Conservation (phyloP, 2,888 invertebrate species). For the Euproctis similis region DNA sequence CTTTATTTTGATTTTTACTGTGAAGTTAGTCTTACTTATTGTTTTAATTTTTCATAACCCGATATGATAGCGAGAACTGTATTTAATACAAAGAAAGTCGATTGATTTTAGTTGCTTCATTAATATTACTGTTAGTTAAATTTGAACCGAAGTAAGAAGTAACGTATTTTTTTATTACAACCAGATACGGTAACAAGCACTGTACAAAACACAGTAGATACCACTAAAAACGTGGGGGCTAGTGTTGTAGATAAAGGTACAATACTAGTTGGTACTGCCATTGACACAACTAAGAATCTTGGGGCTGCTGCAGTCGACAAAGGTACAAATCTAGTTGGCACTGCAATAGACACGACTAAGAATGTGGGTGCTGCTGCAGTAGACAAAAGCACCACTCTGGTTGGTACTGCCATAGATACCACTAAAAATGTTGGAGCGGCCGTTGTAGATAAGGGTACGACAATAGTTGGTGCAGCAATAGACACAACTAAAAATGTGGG, state of each 20-base stretch:
- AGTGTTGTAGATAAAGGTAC: constrained; percentile 31
- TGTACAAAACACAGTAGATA: constrained; percentile 10
- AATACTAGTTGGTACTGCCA: constrained; percentile 23
- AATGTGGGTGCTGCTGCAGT: constrained; percentile 25
- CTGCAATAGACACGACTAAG: constrained; percentile 24
- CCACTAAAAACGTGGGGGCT: constrained; percentile 23
- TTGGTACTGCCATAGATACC: constrained; percentile 20
- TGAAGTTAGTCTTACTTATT: not conserved
- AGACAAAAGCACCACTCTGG: constrained; percentile 30
- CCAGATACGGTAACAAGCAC: constrained; percentile 55
- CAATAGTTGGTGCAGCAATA: constrained; percentile 20
- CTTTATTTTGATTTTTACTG: not conserved
- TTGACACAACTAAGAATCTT: constrained; percentile 20
- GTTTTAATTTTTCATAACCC: not conserved
- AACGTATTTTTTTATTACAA: constrained; percentile 1
- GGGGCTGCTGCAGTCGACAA: constrained; percentile 14
- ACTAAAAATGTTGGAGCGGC: constrained; percentile 9
- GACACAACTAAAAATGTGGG: constrained; percentile 13
- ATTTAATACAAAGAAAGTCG: too few species aligned
- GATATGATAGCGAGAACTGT: too few species aligned
- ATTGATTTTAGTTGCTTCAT: not conserved
- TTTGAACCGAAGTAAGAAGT: constrained; percentile 4
- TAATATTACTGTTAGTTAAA: constrained; percentile 11
- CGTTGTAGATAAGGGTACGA: constrained; percentile 20
- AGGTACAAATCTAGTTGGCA: constrained; percentile 10